Base-by-base conservation (phyloP, 2,797 vertebrate genomes). In the Eurystomus glaucurus region DNA sequence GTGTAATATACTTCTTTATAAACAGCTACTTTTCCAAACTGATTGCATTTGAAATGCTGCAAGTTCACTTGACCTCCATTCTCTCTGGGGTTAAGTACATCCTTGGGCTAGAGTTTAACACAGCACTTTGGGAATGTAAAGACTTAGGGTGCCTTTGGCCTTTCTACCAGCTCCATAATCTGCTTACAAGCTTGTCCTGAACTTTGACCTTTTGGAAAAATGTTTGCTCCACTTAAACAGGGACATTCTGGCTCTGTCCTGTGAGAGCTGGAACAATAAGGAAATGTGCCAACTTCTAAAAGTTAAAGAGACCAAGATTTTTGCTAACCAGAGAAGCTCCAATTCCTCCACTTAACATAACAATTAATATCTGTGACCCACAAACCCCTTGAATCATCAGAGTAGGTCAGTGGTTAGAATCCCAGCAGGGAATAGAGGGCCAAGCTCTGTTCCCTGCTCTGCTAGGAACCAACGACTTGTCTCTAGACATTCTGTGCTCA, bases 41-140 rank as follows among this genome's bases (percentile, higher is more conserved):
- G 78, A 96, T 96, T 97, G 93, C 21, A 60, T 93, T 93, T 92
- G 80, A 97, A 97, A 96, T 85, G 75, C 94, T 96, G 75, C 92
- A 93, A 95, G 97, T 95, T 97, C 96, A 92, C 97, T 98, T 98
- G 97, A 97, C 97, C 97, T 92, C 92, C 9, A 0, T 95, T 93
- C 93, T 95, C 93, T 82, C 10, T 33, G 92, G 72, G 96, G 95
- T 97, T 96, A 98, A 98, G 97, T 97, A 97, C 90, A 95, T 92
- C 72, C 97, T 93, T 97, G 89, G 95, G 95, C 96, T 95, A 94
- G 39, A 74, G 91, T 92, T 92, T 96, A 97, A 95, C 94, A 87
- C 82, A 96, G 81, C 86, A 85, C 96, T 97, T 95, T 45, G 60
- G 94, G 97, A 97, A 98, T 96, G 94, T 98, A 95, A 96, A 96